Percentiles rank a stretch among this genome's conserved stretches.
Evolutionary conservation across 2,797 vertebrate species (phyloP).

Genomic region (Oryzias dopingdopingensis): DNA sequence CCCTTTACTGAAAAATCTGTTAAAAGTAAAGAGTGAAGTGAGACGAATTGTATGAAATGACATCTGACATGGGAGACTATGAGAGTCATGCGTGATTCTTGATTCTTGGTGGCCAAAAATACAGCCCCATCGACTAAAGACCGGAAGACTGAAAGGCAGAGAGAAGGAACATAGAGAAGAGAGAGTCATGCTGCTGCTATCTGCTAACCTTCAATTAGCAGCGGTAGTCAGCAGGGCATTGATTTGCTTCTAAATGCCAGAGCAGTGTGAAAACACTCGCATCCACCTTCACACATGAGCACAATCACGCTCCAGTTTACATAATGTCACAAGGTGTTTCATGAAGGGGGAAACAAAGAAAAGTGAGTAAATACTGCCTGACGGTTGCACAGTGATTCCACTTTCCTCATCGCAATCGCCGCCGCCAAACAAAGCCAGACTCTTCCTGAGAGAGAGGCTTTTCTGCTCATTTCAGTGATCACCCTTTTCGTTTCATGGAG

Average conservation of each 20-base stretch:
- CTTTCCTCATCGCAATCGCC: neutral
- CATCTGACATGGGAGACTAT: neutral
- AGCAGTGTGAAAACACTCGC: constrained; percentile 49
- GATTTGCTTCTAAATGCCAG: constrained; percentile 81
- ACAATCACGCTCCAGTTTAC: constrained; percentile 11
- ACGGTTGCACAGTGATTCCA: neutral
- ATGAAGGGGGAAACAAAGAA: neutral
- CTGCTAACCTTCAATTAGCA: constrained; percentile 83
- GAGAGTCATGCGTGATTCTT: neutral
- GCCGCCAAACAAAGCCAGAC: neutral
- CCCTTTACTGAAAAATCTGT: too few species aligned
- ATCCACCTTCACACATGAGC: constrained; percentile 31
- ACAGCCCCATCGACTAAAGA: constrained; percentile 38
- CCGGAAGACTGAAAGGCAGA: constrained; percentile 45
- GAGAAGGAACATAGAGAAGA: constrained; percentile 12
- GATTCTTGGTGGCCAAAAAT: constrained; percentile 32
- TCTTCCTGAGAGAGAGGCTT: neutral
- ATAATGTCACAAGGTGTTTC: constrained; percentile 14
- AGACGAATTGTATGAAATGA: neutral
- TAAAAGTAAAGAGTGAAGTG: neutral
- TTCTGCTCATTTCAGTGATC: neutral
- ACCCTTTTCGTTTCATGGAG: neutral
- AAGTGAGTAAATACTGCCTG: constrained; percentile 1
- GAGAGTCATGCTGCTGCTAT: constrained; percentile 66
- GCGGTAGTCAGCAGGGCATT: constrained; percentile 75